Evolutionary conservation across 2,888 invertebrate genomes (phyloP), one percentile per base, ranked within the genome.

Genomic region (Tachystola acroxantha): DNA sequence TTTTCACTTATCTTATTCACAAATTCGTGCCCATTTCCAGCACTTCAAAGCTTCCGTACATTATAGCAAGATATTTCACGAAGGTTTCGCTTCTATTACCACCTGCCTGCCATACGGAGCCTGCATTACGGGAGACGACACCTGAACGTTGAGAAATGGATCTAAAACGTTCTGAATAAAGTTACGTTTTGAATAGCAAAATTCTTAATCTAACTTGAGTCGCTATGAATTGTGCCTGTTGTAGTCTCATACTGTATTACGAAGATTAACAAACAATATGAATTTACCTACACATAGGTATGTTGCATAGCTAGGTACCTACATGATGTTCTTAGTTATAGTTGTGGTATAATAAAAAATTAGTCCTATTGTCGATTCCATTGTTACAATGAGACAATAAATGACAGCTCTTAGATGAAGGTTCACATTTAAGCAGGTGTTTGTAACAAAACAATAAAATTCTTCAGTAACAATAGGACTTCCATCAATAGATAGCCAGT

Each of bases 101-200:
- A 68, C 71, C 69, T 68, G 67, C 71, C 69, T 68, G 67, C 64
- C 65, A 72, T 72, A 68, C 67, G 62, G 62, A 64, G 57, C 47
- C 40, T 48, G 60, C 65, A 60, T 68, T 64, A 57, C 48, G 53
- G 46, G 41, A 51, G 55, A 45, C 33, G 34, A 33, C 46, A 39
- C 36, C 36, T 6, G 5, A 32, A 9, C 37, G 40, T 28, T 34
- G 43, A 2, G 67, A 65, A 57, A 27, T 31, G 32, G 45, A 53
- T 56, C 43, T 45, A 69, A 47, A 35, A 2, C 2, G 0, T 2
- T 2, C 0, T 0, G 0, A 0, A 2, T 50, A 71, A 29, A 46
- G 57, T 24, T 32, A 25, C 52, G 24, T 50, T 49, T 62, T 26
- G 40, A 12, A 6, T 30, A 46, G 37, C 40, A 36, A 12, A 1